Base-by-base conservation (phyloP, 2,888 invertebrate genomes). In the Clostera curtula region DNA sequence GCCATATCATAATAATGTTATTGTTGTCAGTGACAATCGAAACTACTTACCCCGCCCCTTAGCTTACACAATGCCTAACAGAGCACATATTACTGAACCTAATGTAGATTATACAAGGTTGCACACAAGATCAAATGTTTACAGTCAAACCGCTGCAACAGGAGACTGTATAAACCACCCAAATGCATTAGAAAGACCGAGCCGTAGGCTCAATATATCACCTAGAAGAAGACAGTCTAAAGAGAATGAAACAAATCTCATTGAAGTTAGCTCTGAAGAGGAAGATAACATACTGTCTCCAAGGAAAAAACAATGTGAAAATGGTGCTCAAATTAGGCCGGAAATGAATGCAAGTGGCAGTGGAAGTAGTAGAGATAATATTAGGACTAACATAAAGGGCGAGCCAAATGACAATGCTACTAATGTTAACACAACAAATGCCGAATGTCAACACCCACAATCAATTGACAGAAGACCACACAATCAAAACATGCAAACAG, bases 201-300 rank as follows among this genome's bases (percentile, higher is more conserved):
- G 77, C 42, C 66, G 83, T 8, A 74, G 65, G 40, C 54, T 82
- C 27, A 83, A 83, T 42, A 80, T 82, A 39, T 79, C 79, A 25
- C 82, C 83, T 1, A 51, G 77, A 26, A 64, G 76, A 37, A 61
- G 79, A 32, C 70, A 70, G 13, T 76, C 80, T 7, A 74, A 71
- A 49, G 80, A 79, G 32, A 70, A 56, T 55, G 70, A 69, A 38
- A 40, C 65, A 24, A 71, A 68, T 60, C 57, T 68, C 28, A 83
- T 85, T 49, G 84, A 82, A 60, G 70, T 85, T 2, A 83, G 83
- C 49, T 85, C 85, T 23, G 84, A 83, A 41, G 85, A 85, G 27
- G 85, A 85, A 45, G 84, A 85, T 17, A 66, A 71, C 55, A 46
- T 48, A 11, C 41, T 58, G 13, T 39, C 43, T 12, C 68, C 70